Percentiles rank a stretch among this genome's conserved stretches.
Conservation (phyloP, 2,888 invertebrate species). For the Ornithoptera priamus region DNA sequence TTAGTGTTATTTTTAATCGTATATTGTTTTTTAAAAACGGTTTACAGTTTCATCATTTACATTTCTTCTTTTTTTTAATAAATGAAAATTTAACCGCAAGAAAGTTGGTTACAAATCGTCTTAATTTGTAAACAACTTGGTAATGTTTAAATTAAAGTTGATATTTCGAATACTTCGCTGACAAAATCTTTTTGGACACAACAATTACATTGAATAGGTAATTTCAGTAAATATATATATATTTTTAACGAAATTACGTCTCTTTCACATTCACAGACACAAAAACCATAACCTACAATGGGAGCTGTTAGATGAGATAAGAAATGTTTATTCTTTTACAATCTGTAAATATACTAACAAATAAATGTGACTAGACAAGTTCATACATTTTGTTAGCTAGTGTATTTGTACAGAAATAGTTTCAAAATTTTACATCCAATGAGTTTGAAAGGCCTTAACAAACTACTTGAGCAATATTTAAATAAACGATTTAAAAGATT, state of each 20-base stretch:
- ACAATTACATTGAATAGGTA: background rate
- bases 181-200: background rate
- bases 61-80: background rate
- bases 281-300: background rate
- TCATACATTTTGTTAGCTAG: constrained; percentile 1
- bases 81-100: background rate
- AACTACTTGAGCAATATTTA: background rate
- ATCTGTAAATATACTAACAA: background rate
- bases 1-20: too few species aligned
- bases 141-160: background rate
- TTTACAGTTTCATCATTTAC: background rate
- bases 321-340: background rate
- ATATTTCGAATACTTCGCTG: background rate
- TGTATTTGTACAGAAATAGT: background rate
- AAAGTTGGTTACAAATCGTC: background rate
- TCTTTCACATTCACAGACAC: background rate
- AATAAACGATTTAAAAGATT: constrained; percentile 1
- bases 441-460: background rate
- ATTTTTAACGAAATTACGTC: background rate
- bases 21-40: background rate
- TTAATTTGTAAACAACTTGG: background rate
- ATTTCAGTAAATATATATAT: background rate
- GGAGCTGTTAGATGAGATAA: background rate
- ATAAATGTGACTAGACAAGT: constrained; percentile 13
- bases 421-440: background rate